Percentiles rank a stretch among this genome's conserved stretches.
phyloP scores from a whole-genome alignment of 1,140 invertebrate species.

The Temnothorax nylanderi region DNA sequence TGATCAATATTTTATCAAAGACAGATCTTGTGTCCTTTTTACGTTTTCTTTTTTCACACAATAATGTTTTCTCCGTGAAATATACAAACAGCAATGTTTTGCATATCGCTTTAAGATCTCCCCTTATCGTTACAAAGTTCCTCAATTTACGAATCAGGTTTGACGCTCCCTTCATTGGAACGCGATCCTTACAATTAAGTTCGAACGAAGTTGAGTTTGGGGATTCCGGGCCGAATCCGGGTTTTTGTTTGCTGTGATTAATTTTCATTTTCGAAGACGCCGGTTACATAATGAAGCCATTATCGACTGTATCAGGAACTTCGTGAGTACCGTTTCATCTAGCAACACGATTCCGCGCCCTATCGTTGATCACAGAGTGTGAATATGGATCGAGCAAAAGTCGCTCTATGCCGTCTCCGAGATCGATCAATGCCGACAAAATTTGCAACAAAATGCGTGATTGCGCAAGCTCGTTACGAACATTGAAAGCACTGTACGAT shows the following conservation, averaged over 20 bases:
- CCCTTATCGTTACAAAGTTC: background rate
- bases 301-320: constrained; percentile 11
- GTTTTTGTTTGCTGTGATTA: constrained; percentile 24
- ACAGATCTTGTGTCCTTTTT: background rate
- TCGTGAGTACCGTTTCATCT: background rate
- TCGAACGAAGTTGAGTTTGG: background rate
- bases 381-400: background rate
- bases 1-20: background rate
- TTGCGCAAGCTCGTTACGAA: background rate
- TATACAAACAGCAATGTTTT: constrained; percentile 10
- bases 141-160: constrained; percentile 4
- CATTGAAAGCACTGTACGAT: background rate
- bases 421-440: constrained; percentile 9
- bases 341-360: background rate
- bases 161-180: background rate
- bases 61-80: background rate
- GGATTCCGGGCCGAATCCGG: background rate
- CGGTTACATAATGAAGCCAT: constrained; percentile 5
- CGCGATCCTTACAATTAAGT: background rate
- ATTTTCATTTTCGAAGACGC: background rate
- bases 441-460: background rate
- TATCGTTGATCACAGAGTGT: background rate
- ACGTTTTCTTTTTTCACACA: background rate
- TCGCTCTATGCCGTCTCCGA: background rate
- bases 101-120: background rate